These are phyloP conservation scores for Rhynchophorus ferrugineus DNA, from an alignment of 1,140 invertebrate genomes.

Conservation along the genomic window DNA sequence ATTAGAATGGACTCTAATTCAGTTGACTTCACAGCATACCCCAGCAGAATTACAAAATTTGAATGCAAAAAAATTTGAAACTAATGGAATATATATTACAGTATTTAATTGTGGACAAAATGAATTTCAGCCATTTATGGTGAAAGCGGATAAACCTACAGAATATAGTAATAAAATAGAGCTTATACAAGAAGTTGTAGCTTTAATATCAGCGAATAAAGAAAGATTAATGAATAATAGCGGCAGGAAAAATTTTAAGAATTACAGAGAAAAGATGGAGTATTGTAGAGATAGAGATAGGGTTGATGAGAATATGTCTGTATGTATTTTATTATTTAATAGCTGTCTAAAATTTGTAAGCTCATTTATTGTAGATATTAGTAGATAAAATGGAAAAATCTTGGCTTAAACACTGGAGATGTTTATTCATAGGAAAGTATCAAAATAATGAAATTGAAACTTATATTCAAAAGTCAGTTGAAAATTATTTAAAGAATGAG, in stretches of 20 bases:
- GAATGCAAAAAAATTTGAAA: slow-evolving; percentile 16
- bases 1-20: slow-evolving; percentile 33
- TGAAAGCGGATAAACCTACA: slow-evolving; percentile 21
- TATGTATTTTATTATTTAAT: slow-evolving; percentile 6
- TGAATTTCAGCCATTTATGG: slow-evolving; percentile 24
- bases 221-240: slow-evolving; percentile 9
- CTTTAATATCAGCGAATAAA: slow-evolving; percentile 20
- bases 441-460: slow-evolving; percentile 18
- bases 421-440: slow-evolving; percentile 34
- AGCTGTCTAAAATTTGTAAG: background rate
- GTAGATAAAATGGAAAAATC: slow-evolving; percentile 28
- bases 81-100: slow-evolving; percentile 25
- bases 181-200: slow-evolving; percentile 13
- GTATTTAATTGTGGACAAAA: slow-evolving; percentile 30
- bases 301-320: slow-evolving; percentile 23
- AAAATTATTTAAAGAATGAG: slow-evolving; percentile 21
- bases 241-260: slow-evolving; percentile 16
- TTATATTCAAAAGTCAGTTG: slow-evolving; percentile 18
- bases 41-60: slow-evolving; percentile 21
- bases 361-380: slow-evolving; percentile 26
- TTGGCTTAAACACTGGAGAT: slow-evolving; percentile 34
- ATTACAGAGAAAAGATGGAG: slow-evolving; percentile 16
- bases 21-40: slow-evolving; percentile 28
- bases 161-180: slow-evolving; percentile 18
- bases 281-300: slow-evolving; percentile 14